phyloP scores from a whole-genome alignment of 53 echinoderm and acorn worm species.

The Pentamera pediparva region DNA sequence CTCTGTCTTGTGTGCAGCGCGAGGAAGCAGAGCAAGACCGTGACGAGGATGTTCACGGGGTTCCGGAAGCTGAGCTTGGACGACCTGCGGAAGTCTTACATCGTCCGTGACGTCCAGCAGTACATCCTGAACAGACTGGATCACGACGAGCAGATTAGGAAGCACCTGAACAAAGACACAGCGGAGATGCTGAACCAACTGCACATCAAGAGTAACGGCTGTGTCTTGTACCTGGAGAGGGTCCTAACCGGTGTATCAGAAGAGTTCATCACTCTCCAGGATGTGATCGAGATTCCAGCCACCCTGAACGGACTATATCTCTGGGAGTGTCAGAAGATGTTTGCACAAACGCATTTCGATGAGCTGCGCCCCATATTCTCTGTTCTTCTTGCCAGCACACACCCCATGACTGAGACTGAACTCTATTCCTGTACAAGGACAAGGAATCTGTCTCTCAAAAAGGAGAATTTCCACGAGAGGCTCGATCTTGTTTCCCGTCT shows the following conservation, averaged over 20 bases:
- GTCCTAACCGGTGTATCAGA: slow-evolving; percentile 96
- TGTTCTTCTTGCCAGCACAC: slow-evolving; percentile 82
- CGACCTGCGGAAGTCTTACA: slow-evolving; percentile 93
- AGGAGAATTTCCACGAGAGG: slow-evolving; percentile 73
- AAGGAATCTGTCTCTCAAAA: slow-evolving; percentile 70
- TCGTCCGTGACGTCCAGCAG: slow-evolving; percentile 97
- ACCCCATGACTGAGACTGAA: slow-evolving; percentile 82
- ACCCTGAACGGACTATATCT: slow-evolving; percentile 96
- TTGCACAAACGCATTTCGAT: slow-evolving; percentile 73
- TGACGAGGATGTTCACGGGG: slow-evolving; percentile 97
- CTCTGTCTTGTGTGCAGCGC: slow-evolving; percentile 92
- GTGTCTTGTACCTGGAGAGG: slow-evolving; percentile 95
- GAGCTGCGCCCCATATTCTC: slow-evolving; percentile 82
- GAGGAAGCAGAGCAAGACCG: slow-evolving; percentile 89
- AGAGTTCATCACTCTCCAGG: slow-evolving; percentile 79
- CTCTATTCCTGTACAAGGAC: slow-evolving; percentile 86
- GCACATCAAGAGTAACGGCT: slow-evolving; percentile 98
- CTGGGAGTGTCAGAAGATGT: slow-evolving; percentile 91
- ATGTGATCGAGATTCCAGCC: slow-evolving; percentile 90
- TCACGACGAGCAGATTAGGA: slow-evolving; percentile 84
- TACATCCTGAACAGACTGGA: slow-evolving; percentile 92
- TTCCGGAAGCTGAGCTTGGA: slow-evolving; percentile 95
- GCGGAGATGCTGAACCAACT: slow-evolving; percentile 99
- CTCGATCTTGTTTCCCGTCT: slow-evolving; percentile 67
- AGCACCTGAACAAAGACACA: slow-evolving; percentile 84